Conservation (phyloP, 2,797 vertebrate genomes). For the Mionectes olivaceus region DNA sequence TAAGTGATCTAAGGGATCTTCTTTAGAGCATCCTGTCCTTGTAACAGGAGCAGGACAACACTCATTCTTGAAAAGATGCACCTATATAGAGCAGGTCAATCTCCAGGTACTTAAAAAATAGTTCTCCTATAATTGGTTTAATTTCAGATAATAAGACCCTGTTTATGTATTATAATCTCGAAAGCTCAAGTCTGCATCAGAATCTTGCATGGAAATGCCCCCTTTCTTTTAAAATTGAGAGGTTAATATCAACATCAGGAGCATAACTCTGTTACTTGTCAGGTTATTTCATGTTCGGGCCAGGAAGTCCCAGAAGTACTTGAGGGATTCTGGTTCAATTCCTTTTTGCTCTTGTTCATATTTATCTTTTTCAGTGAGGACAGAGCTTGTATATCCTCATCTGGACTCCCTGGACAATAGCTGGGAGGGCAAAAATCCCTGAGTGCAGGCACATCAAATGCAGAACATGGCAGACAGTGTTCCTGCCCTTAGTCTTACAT, state of each 20-base stretch:
- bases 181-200: background rate
- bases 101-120: background rate
- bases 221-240: background rate
- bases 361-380: background rate
- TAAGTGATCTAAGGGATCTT: background rate
- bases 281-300: background rate
- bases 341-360: background rate
- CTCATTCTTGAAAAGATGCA: background rate
- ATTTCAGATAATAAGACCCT: background rate
- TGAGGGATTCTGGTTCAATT: slow-evolving; percentile 16
- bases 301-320: background rate
- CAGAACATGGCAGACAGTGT: background rate
- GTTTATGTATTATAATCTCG: background rate
- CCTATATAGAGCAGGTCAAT: background rate
- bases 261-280: background rate
- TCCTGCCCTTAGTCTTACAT: background rate
- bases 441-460: background rate
- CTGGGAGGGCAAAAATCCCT: background rate
- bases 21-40: background rate
- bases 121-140: background rate
- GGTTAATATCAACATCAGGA: background rate
- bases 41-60: background rate
- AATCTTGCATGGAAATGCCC: background rate
- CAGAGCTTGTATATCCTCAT: background rate
- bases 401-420: background rate